Percentiles rank a stretch among this genome's conserved stretches.
Evolutionary conservation across 2,113 vertebrate species (phyloP).

Genomic region (Caranx ignobilis): DNA sequence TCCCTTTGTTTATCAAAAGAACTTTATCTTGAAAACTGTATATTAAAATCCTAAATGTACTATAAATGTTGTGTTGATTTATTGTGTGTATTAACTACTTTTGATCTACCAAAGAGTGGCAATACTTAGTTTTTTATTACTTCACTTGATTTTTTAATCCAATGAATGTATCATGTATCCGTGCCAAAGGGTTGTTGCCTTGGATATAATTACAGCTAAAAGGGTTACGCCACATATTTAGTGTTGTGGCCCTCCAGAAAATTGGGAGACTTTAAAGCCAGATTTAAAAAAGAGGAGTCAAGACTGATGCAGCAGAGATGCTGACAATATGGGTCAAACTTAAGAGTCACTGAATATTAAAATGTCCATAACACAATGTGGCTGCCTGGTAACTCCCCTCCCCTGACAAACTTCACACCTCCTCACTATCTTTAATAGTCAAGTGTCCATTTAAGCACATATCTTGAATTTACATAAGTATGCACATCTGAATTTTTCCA

Average conservation of each 20-base stretch:
- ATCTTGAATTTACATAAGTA: background rate
- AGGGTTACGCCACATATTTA: background rate
- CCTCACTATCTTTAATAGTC: background rate
- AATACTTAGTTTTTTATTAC: conserved; percentile 22
- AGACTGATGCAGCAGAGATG: background rate
- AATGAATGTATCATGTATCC: conserved; percentile 10
- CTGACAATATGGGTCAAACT: background rate
- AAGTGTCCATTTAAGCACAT: background rate
- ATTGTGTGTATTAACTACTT: conserved; percentile 1
- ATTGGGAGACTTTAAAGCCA: background rate
- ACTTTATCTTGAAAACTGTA: conserved; percentile 80
- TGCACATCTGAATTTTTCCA: background rate
- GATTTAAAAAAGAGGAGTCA: background rate
- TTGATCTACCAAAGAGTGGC: background rate
- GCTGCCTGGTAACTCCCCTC: background rate
- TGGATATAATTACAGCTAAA: conserved; percentile 28
- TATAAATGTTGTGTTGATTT: conserved; percentile 22
- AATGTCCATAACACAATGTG: background rate
- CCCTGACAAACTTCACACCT: no score
- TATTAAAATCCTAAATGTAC: conserved; percentile 81
- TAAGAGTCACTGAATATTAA: background rate
- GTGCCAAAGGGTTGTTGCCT: conserved; percentile 24
- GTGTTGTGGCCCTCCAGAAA: background rate
- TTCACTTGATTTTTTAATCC: background rate
- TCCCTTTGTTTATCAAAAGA: conserved; percentile 84